A percentile compares a stretch with the other conserved stretches of the same genome.
phyloP scores from a whole-genome alignment of 2,888 invertebrate species.

The Mimachlamys varia region DNA sequence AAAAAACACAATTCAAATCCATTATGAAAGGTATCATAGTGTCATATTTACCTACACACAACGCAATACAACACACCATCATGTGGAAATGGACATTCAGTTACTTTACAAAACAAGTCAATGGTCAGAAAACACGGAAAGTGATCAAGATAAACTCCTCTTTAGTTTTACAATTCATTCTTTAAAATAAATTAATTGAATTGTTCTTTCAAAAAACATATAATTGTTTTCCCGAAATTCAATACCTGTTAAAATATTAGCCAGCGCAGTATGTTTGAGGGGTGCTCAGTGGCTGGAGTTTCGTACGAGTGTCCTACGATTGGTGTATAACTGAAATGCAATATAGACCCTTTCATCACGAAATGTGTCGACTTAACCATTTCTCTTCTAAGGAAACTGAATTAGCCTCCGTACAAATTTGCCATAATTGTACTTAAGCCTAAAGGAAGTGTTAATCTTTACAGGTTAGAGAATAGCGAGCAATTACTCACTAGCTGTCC shows the following conservation, averaged over 20 bases:
- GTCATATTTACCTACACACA: too few relatives aligned
- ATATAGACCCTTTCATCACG: neutral
- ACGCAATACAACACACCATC: too few relatives aligned
- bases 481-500: neutral
- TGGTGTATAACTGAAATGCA: neutral
- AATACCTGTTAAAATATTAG: neutral
- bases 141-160: neutral
- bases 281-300: neutral
- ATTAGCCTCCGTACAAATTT: conserved; percentile 3
- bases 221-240: conserved; percentile 11
- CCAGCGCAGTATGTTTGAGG: neutral
- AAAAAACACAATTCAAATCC: neutral
- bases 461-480: conserved; percentile 16
- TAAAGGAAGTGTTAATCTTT: conserved; percentile 21
- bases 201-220: neutral
- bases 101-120: neutral
- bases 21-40: neutral
- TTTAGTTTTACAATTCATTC: neutral
- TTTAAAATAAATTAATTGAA: neutral
- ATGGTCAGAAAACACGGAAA: neutral
- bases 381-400: neutral
- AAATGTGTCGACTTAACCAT: conserved; percentile 30
- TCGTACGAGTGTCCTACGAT: neutral
- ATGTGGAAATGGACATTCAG: too few relatives aligned
- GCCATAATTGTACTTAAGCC: conserved; percentile 31